phyloP scores from a whole-genome alignment of 1,140 invertebrate species.

The Lithobius niger region DNA sequence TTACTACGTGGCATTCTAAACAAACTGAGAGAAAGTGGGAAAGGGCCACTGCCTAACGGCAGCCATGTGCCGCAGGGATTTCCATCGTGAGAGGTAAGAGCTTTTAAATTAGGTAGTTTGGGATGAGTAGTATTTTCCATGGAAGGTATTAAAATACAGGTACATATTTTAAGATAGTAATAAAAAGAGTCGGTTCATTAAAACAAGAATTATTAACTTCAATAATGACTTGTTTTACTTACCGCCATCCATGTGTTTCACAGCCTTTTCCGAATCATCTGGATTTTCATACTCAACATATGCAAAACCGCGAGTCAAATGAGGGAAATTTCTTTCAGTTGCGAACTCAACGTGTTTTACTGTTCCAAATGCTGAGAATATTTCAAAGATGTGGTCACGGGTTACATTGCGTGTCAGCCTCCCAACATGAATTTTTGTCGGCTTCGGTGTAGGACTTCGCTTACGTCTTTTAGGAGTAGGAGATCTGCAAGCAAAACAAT shows the following conservation, averaged over 20 bases:
- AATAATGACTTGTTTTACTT: slow-evolving; percentile 15
- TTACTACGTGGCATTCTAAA: no score
- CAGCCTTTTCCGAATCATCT: slow-evolving; percentile 93
- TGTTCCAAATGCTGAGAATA: slow-evolving; percentile 82
- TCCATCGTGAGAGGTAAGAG: no score
- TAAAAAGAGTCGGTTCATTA: no score
- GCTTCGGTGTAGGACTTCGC: slow-evolving; percentile 62
- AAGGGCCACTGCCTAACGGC: no score
- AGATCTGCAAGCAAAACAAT: slow-evolving; percentile 29
- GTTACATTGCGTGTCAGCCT: slow-evolving; percentile 82
- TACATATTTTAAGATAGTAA: no score
- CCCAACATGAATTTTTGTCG: slow-evolving; percentile 84
- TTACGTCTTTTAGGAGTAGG: slow-evolving; percentile 35
- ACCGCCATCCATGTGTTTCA: slow-evolving; percentile 99
- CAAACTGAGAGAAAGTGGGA: no score
- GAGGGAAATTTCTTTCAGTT: slow-evolving; percentile 67
- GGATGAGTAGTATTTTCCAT: neutral
- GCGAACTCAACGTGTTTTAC: slow-evolving; percentile 84
- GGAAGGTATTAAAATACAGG: no score
- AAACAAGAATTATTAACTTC: neutral
- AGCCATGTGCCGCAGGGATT: no score
- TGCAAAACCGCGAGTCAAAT: slow-evolving; percentile 75
- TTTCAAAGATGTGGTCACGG: slow-evolving; percentile 80
- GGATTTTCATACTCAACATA: slow-evolving; percentile 88
- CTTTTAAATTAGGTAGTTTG: no score